These are phyloP conservation scores for Onychomys arenicola DNA, from an alignment of 2,797 vertebrate species.

Conservation along the genomic window DNA sequence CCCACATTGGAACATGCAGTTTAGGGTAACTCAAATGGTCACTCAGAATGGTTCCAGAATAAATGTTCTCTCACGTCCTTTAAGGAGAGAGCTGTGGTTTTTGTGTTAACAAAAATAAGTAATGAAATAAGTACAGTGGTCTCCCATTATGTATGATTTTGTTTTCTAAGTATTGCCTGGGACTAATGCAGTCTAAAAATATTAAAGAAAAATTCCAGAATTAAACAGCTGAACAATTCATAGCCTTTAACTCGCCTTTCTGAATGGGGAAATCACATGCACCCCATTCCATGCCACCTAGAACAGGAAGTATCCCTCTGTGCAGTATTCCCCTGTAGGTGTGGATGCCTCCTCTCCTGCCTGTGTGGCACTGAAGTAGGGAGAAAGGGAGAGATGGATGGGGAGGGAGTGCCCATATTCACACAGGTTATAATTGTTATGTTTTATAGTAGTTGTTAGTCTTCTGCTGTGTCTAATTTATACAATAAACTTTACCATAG, in stretches of 20 bases:
- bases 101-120: not conserved
- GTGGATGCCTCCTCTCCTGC: not conserved
- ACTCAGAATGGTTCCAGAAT: not conserved
- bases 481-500: not conserved
- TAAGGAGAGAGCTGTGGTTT: not conserved
- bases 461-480: not conserved
- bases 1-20: too few species aligned
- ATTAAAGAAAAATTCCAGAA: not conserved
- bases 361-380: not conserved
- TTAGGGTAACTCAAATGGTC: not conserved
- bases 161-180: not conserved
- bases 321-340: not conserved
- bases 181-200: not conserved
- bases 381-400: not conserved
- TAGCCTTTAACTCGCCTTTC: not conserved
- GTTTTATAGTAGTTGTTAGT: not conserved
- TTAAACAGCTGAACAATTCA: not conserved
- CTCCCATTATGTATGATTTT: too few species aligned
- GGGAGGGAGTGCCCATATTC: not conserved
- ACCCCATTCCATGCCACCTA: not conserved
- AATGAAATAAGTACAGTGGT: not conserved
- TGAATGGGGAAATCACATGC: not conserved
- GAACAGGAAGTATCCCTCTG: not conserved
- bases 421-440: not conserved
- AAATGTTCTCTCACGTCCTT: not conserved